Evolutionary conservation across 2,888 invertebrate genomes (phyloP).

Genomic region (Hemaris fuciformis): DNA sequence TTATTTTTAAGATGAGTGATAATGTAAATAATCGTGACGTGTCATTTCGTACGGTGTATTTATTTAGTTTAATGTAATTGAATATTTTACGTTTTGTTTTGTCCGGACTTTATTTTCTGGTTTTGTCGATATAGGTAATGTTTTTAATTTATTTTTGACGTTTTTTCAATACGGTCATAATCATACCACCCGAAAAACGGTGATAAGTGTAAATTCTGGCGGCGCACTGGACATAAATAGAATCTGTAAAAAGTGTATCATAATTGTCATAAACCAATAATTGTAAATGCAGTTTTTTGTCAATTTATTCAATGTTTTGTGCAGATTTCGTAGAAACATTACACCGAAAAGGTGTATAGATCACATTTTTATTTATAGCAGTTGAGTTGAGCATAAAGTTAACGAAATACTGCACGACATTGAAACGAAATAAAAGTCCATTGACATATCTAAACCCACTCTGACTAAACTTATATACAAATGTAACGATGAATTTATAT

Average conservation of each 20-base stretch:
- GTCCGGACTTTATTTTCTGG: too few species aligned
- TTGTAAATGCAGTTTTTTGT: not conserved
- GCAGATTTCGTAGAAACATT: not conserved
- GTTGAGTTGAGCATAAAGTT: not conserved
- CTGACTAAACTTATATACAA: not conserved
- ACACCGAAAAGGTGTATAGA: too few species aligned
- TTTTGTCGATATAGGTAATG: not conserved
- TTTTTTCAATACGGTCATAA: not conserved
- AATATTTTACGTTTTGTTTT: too few species aligned
- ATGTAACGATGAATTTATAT: not conserved
- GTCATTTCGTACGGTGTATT: not conserved
- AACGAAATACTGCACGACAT: not conserved
- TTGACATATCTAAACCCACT: not conserved
- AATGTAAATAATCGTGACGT: not conserved
- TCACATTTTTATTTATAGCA: too few species aligned
- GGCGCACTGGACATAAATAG: not conserved
- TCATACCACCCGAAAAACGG: too few species aligned
- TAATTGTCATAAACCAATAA: not conserved
- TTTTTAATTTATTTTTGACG: too few species aligned
- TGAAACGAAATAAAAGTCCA: not conserved
- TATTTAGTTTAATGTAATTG: not conserved
- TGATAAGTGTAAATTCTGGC: not conserved
- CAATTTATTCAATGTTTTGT: not conserved
- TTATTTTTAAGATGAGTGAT: not conserved
- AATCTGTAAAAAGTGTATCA: not conserved